Base-by-base conservation (phyloP, 2,888 invertebrate species). In the Neoascia interrupta region DNA sequence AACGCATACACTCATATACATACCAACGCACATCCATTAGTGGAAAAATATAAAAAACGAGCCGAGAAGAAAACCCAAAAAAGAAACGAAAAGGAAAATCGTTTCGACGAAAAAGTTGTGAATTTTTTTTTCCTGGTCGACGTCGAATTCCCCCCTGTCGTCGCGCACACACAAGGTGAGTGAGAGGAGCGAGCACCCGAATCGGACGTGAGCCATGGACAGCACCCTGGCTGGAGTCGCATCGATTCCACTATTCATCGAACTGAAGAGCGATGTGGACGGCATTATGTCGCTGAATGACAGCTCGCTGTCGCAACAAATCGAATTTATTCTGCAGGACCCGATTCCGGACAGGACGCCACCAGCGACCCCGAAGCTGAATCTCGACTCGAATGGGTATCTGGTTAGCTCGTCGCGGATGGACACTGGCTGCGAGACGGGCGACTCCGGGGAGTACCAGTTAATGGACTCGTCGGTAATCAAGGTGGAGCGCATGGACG, bases 311-410 rank as follows among this genome's bases (percentile, higher is more conserved):
- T 88, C 88, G 81, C 88, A 88, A 85, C 88, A 88, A 86, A 88
- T 88, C 86, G 88, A 88, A 87, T 88, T 88, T 86, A 88, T 88
- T 80, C 84, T 88, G 76, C 88, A 88, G 82, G 88, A 88, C 83
- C 87, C 88, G n/a, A 63, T 68, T 13, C 49, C 73, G 13, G 69
- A 79, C 5, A 56, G 64, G 47, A 54, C 64, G 0, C 81, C 75
- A 53, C 79, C 75, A 21, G 60, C 34, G 41, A 66, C 76, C 34
- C 76, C 76, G 11, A 76, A 76, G 26, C 19, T 76, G 15, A 64
- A 58, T 13, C 10, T 76, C n/a, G 49, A 79, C 8, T 54, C 72
- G 13, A 72, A 61, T 21, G 79, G 73, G 5, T 68, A 66, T 8
- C 18, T 43, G 10, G 18, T 16, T n/a, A 18, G 51, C 23, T 28